These are phyloP conservation scores for Drosophila nikananu DNA, from an alignment of 1,140 invertebrate genomes.

Conservation along the genomic window DNA sequence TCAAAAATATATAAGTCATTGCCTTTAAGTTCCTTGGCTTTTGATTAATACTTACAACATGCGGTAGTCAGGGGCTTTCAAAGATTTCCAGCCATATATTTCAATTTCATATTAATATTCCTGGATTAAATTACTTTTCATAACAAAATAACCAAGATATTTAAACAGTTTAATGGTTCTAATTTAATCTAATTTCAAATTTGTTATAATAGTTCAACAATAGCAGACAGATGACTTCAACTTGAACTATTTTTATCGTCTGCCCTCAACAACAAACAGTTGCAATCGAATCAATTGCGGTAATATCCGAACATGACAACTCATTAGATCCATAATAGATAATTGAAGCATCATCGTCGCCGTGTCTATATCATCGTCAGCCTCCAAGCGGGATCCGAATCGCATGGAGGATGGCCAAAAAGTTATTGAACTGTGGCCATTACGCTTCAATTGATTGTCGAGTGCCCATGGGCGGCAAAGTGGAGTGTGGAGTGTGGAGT, in stretches of 20 bases:
- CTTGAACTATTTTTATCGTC: conserved; percentile 31
- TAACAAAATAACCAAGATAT: not conserved
- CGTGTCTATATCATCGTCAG: conserved; percentile 32
- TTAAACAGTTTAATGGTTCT: not conserved
- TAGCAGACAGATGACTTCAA: not conserved
- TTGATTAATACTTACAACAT: conserved; percentile 40
- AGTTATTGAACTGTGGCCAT: conserved; percentile 81
- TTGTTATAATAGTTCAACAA: not conserved
- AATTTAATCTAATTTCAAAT: not conserved
- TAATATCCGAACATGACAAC: conserved; percentile 50
- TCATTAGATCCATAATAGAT: conserved; percentile 53
- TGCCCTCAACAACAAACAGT: conserved; percentile 30
- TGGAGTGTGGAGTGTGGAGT: conserved; percentile 2
- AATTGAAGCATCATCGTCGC: conserved; percentile 48
- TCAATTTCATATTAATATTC: not conserved
- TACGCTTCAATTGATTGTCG: conserved; percentile 76
- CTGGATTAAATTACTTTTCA: not conserved
- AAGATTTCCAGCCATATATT: not conserved
- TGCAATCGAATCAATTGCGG: conserved; percentile 45
- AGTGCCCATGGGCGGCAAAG: conserved; percentile 23
- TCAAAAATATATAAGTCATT: conserved; percentile 75
- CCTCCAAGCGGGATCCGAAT: conserved; percentile 10
- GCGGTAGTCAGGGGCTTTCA: conserved; percentile 21
- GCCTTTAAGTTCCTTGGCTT: conserved; percentile 62
- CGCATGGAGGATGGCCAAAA: conserved; percentile 63